phyloP scores from a whole-genome alignment of 2,797 vertebrate species.

The Sebastes miniatus region DNA sequence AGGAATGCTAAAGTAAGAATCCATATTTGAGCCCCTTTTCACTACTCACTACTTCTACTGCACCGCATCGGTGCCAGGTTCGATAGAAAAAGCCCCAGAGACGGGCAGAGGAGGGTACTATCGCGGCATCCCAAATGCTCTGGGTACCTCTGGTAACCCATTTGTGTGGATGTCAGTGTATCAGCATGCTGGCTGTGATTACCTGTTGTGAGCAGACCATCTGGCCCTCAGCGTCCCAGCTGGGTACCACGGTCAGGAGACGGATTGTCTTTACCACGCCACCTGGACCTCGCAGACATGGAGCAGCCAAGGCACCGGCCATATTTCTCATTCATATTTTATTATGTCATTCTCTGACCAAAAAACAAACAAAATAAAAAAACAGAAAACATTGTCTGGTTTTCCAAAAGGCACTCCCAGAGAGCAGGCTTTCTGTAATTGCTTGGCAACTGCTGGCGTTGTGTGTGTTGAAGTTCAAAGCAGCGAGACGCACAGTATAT shows the following conservation, averaged over 20 bases:
- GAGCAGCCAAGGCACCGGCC: background rate
- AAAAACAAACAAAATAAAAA: conserved; percentile 7
- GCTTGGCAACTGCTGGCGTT: conserved; percentile 62
- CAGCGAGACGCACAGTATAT: conserved; percentile 35
- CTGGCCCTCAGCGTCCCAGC: conserved; percentile 73
- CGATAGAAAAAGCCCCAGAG: background rate
- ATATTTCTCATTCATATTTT: conserved; percentile 63
- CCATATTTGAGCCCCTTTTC: background rate
- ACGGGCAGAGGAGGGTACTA: background rate
- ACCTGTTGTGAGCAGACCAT: conserved; percentile 78
- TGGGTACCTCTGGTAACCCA: conserved; percentile 57
- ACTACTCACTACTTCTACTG: background rate
- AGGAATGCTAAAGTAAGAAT: background rate
- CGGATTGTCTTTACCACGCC: conserved; percentile 60
- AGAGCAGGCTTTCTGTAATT: conserved; percentile 60
- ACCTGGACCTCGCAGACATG: conserved; percentile 68
- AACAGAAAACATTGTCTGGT: conserved; percentile 27
- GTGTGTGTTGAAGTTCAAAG: conserved; percentile 64
- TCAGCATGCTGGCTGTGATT: conserved; percentile 70
- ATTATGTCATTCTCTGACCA: conserved; percentile 53
- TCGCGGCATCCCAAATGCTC: conserved; percentile 33
- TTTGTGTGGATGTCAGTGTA: conserved; percentile 66
- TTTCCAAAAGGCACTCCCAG: conserved; percentile 23
- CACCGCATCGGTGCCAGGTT: background rate
- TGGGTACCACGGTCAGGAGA: conserved; percentile 61